Conservation (phyloP, 2,888 invertebrate species). For the Ypsolopha sequella region DNA sequence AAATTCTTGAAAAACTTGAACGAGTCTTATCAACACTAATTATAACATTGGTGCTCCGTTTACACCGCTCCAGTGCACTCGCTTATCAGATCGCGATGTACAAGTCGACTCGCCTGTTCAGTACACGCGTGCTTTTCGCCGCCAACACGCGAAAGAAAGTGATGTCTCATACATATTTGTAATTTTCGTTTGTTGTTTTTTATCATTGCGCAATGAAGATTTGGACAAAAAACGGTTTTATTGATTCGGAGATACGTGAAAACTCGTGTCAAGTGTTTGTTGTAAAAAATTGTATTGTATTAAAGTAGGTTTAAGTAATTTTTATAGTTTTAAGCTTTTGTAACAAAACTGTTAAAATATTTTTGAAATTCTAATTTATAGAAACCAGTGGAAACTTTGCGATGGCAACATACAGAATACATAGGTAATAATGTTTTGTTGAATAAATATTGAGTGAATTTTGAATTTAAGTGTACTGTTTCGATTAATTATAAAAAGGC, state of each 20-base stretch:
- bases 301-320: too few relatives aligned
- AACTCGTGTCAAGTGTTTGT: not conserved
- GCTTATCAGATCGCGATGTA: not conserved
- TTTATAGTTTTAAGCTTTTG: too few relatives aligned
- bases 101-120: not conserved
- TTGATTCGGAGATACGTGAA: not conserved
- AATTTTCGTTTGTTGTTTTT: not conserved
- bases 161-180: not conserved
- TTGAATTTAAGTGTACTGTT: too few relatives aligned
- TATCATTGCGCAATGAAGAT: too few relatives aligned
- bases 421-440: too few relatives aligned
- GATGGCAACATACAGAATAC: too few relatives aligned
- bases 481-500: too few relatives aligned
- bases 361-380: too few relatives aligned
- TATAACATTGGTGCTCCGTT: not conserved
- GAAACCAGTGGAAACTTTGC: too few relatives aligned
- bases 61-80: conserved; percentile 1
- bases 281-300: not conserved
- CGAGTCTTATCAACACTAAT: not conserved
- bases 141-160: not conserved
- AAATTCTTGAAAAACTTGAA: not conserved
- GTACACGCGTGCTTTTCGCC: not conserved
- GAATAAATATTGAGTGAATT: too few relatives aligned
- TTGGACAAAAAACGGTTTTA: too few relatives aligned
- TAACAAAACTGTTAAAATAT: too few relatives aligned